Evolutionary conservation across 2,797 vertebrate species (phyloP).

Genomic region (Streptopelia turtur): DNA sequence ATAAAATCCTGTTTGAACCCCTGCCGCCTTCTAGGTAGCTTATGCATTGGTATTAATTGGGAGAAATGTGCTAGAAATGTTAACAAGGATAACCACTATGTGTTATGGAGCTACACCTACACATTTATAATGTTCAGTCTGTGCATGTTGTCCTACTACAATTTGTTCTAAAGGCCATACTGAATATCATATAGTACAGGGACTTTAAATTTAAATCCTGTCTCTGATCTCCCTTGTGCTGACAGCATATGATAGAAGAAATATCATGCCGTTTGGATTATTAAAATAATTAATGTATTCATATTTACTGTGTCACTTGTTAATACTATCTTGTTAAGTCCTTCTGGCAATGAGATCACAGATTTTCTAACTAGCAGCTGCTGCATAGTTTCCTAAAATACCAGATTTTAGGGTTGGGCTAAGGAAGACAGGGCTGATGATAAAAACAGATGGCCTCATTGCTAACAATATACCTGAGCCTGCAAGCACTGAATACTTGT

Average conservation of each 20-base stretch:
- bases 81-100: background rate
- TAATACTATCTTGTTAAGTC: background rate
- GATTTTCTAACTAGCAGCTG: conserved; percentile 17
- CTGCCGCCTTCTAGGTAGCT: background rate
- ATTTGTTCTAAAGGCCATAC: background rate
- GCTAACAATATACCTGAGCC: background rate
- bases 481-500: background rate
- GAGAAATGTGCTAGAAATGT: background rate
- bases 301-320: background rate
- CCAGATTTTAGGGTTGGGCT: background rate
- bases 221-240: background rate
- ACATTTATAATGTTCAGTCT: background rate
- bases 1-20: background rate
- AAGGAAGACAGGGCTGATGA: background rate
- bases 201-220: background rate
- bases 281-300: background rate
- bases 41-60: background rate
- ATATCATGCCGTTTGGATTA: background rate
- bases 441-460: background rate
- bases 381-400: background rate
- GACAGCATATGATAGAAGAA: background rate
- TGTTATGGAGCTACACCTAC: background rate
- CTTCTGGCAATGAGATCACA: background rate
- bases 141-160: background rate
- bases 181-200: background rate